phyloP scores from a whole-genome alignment of 2,797 vertebrate species.

The Mionectes olivaceus region DNA sequence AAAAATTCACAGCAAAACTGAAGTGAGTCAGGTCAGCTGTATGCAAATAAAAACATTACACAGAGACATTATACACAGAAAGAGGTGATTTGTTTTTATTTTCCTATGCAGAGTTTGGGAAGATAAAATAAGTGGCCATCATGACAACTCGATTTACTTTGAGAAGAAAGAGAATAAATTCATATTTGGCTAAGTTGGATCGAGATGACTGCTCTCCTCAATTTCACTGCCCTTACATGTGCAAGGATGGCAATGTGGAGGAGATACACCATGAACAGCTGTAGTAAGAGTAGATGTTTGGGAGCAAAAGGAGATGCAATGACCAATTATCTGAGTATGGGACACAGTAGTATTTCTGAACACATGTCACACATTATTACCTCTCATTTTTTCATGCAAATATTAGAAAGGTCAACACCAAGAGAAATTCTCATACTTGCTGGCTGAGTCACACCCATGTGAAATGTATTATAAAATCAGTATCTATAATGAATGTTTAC shows the following conservation, averaged over 20 bases:
- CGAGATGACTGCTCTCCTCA: neutral
- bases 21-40: neutral
- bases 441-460: conserved; percentile 29
- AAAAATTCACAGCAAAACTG: neutral
- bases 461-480: conserved; percentile 43
- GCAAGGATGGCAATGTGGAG: neutral
- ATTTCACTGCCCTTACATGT: neutral
- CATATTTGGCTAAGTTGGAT: neutral
- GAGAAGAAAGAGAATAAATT: neutral
- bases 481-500: conserved; percentile 30
- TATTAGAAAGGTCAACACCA: conserved; percentile 40
- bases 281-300: conserved; percentile 34
- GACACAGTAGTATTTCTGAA: conserved; percentile 4
- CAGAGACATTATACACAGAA: neutral
- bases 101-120: neutral
- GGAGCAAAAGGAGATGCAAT: conserved; percentile 7
- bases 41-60: conserved; percentile 29
- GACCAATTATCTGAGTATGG: conserved; percentile 1
- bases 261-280: neutral
- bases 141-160: neutral
- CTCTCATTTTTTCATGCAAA: conserved; percentile 33
- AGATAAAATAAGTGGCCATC: neutral
- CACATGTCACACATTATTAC: conserved; percentile 9
- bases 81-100: neutral
- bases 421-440: conserved; percentile 18